Percentiles rank a stretch among this genome's conserved stretches.
Evolutionary conservation across 2,888 invertebrate species (phyloP).

Genomic region (Euplagia quadripunctaria): DNA sequence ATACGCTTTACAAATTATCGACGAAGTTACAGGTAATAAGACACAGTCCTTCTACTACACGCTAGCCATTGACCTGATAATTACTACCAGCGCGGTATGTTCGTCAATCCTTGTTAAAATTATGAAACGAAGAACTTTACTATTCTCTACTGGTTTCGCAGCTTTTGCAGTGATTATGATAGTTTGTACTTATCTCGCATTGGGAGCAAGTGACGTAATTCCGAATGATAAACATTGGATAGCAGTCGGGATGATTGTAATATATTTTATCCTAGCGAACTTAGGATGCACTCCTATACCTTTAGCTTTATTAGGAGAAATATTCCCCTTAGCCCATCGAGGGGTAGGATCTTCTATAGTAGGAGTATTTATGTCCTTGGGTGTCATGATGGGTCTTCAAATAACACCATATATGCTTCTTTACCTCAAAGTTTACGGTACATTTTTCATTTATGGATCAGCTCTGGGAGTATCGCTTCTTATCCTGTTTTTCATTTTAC

Average conservation of each 20-base stretch:
- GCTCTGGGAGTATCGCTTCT: not conserved
- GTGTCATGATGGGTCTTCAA: constrained; percentile 62
- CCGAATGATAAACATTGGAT: constrained; percentile 59
- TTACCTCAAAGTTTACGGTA: not conserved
- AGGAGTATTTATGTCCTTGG: constrained; percentile 58
- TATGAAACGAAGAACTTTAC: constrained; percentile 64
- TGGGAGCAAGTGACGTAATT: constrained; percentile 54
- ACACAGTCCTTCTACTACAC: constrained; percentile 64
- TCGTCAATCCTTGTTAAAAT: constrained; percentile 53
- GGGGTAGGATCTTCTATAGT: constrained; percentile 60
- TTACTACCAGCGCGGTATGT: constrained; percentile 60
- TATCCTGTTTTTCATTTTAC: not conserved
- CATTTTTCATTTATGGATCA: not conserved
- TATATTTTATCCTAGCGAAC: constrained; percentile 68
- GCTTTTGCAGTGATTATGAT: constrained; percentile 55
- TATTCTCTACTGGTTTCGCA: constrained; percentile 66
- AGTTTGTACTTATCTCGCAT: constrained; percentile 61
- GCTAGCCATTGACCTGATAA: constrained; percentile 66
- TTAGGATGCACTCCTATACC: constrained; percentile 74
- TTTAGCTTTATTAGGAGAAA: constrained; percentile 69
- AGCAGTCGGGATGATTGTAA: not conserved
- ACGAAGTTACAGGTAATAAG: constrained; percentile 59
- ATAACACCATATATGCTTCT: constrained; percentile 60
- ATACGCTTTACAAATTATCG: constrained; percentile 69
- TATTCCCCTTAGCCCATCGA: constrained; percentile 70